phyloP scores from a whole-genome alignment of 2,797 vertebrate genomes.

The Nannoperca obscura region DNA sequence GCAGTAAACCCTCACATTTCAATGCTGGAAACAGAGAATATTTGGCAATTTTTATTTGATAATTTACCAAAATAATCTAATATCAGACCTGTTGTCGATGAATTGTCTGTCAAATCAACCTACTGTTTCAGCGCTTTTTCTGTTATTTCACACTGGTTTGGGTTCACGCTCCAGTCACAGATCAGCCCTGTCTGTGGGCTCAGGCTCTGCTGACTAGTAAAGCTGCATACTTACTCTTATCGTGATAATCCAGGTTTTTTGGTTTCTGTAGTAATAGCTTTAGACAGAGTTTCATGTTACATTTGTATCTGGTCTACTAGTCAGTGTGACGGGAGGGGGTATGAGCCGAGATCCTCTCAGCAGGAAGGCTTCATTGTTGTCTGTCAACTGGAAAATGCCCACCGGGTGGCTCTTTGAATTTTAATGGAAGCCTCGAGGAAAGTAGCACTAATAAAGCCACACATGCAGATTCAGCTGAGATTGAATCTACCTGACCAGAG shows the following conservation, averaged over 20 bases:
- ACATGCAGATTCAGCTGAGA: background rate
- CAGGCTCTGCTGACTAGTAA: conserved; percentile 34
- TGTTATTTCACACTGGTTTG: background rate
- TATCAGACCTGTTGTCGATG: background rate
- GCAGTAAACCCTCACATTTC: background rate
- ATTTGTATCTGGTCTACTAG: background rate
- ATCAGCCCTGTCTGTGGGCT: background rate
- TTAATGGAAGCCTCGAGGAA: conserved; percentile 46
- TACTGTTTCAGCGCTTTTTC: background rate
- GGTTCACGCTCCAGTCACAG: background rate
- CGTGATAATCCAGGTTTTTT: background rate
- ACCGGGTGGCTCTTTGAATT: conserved; percentile 41
- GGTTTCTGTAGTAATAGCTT: background rate
- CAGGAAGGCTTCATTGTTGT: conserved; percentile 38
- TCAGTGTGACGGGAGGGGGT: conserved; percentile 9
- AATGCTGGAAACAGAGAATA: background rate
- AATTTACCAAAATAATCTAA: background rate
- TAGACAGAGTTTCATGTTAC: conserved; percentile 15
- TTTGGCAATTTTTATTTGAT: background rate
- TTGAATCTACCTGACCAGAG: conserved; percentile 10
- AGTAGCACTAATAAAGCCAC: conserved; percentile 21
- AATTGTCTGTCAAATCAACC: background rate
- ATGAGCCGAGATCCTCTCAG: conserved; percentile 32
- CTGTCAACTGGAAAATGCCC: conserved; percentile 54
- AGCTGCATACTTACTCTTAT: background rate